A percentile compares a stretch with the other conserved stretches of the same genome.
Conservation (phyloP, 2,113 vertebrate genomes). For the Cynoglossus semilaevis region DNA sequence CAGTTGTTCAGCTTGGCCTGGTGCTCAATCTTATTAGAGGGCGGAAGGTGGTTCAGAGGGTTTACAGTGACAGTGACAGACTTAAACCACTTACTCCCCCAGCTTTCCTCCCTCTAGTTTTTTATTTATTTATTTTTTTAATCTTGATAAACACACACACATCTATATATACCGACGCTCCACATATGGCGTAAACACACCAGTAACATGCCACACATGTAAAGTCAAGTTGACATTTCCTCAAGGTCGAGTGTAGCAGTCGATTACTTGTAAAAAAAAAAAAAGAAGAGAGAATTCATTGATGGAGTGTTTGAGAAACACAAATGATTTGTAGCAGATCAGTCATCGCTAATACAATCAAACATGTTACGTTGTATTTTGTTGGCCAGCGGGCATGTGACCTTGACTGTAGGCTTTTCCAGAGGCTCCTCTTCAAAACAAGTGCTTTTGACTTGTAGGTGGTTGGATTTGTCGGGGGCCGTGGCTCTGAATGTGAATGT, state of each 20-base stretch:
- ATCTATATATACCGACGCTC: slow-evolving; percentile 11
- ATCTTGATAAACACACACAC: slow-evolving; percentile 33
- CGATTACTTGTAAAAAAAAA: slow-evolving; percentile 50
- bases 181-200: slow-evolving; percentile 15
- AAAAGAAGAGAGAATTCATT: slow-evolving; percentile 32
- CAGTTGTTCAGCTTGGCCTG: slow-evolving; percentile 60
- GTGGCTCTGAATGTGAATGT: slow-evolving; percentile 59
- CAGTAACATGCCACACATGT: slow-evolving; percentile 18
- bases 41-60: slow-evolving; percentile 55
- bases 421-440: slow-evolving; percentile 61
- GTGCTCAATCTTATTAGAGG: slow-evolving; percentile 68
- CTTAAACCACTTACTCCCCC: slow-evolving; percentile 32
- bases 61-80: slow-evolving; percentile 50
- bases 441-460: slow-evolving; percentile 64
- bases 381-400: slow-evolving; percentile 40
- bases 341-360: slow-evolving; percentile 60
- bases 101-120: neutral
- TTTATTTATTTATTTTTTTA: neutral
- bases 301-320: slow-evolving; percentile 45
- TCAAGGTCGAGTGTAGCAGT: slow-evolving; percentile 59
- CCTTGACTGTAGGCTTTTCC: slow-evolving; percentile 57
- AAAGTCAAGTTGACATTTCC: slow-evolving; percentile 45
- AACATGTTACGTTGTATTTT: slow-evolving; percentile 57
- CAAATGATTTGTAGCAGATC: slow-evolving; percentile 58
- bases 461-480: slow-evolving; percentile 64